These are phyloP conservation scores for Vireo griseus DNA, from an alignment of 2,797 vertebrate species.

Conservation along the genomic window DNA sequence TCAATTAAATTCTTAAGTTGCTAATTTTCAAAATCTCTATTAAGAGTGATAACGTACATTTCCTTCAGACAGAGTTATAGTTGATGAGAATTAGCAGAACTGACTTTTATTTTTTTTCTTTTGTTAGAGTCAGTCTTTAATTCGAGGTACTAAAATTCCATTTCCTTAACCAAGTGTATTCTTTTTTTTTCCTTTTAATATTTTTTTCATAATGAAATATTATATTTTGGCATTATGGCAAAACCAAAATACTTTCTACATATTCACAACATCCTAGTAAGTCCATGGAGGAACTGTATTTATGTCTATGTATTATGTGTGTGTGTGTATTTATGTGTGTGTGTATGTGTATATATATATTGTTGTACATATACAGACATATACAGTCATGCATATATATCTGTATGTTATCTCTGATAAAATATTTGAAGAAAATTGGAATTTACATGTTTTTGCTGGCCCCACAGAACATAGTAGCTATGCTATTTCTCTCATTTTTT, in stretches of 20 bases:
- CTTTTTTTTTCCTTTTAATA: not conserved
- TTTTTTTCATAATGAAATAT: not conserved
- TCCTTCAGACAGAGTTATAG: not conserved
- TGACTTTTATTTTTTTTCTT: not conserved
- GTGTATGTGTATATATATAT: not conserved
- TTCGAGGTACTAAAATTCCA: not conserved
- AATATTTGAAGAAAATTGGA: not conserved
- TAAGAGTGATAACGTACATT: not conserved
- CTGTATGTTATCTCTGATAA: not conserved
- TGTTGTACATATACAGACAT: not conserved
- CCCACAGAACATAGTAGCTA: not conserved
- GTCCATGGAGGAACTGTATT: not conserved
- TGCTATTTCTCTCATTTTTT: not conserved
- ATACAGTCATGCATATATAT: not conserved
- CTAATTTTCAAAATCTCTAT: not conserved
- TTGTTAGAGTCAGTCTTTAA: not conserved
- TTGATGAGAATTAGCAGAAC: not conserved
- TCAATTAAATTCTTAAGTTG: not conserved
- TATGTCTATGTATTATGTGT: not conserved
- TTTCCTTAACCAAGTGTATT: not conserved
- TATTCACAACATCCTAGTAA: not conserved
- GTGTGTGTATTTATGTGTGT: rapidly evolving
- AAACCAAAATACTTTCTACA: not conserved
- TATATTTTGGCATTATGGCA: not conserved
- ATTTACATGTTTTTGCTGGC: not conserved